Conservation (phyloP, 2,888 invertebrate species). For the Torymus aiolomorphi region DNA sequence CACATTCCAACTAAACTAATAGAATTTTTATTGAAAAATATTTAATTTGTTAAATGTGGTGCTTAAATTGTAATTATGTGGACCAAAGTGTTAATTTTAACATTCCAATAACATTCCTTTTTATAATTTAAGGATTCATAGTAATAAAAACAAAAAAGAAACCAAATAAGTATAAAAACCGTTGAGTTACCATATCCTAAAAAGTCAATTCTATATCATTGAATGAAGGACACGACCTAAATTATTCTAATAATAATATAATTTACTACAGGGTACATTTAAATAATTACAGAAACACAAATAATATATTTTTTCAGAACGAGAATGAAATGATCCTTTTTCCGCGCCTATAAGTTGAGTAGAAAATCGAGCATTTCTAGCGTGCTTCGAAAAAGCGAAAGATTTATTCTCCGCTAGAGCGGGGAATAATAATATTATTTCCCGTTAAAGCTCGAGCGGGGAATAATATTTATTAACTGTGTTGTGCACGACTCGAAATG, state of each 20-base stretch:
- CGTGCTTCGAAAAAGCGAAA: too few species aligned
- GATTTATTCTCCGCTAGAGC: too few species aligned
- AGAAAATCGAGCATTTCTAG: too few species aligned
- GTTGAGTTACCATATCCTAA: constrained; percentile 25
- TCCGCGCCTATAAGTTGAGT: too few species aligned
- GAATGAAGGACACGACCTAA: not conserved
- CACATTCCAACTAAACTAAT: too few species aligned
- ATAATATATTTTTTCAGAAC: constrained; percentile 53
- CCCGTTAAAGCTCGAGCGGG: too few species aligned
- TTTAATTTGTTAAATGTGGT: not conserved
- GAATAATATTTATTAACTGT: too few species aligned
- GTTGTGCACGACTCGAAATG: too few species aligned
- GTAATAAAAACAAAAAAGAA: not conserved
- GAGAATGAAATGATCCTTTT: too few species aligned
- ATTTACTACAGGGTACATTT: constrained; percentile 32
- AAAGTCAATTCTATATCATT: constrained; percentile 29
- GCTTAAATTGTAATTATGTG: not conserved
- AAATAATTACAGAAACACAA: not conserved
- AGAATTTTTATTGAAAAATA: not conserved
- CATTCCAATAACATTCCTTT: not conserved
- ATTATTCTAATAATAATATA: constrained; percentile 13
- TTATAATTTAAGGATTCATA: not conserved
- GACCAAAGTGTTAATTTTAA: constrained; percentile 10
- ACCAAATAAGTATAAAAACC: constrained; percentile 2
- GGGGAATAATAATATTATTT: too few species aligned